Base-by-base conservation (phyloP, 2,888 invertebrate genomes). In the Acheta domesticus region DNA sequence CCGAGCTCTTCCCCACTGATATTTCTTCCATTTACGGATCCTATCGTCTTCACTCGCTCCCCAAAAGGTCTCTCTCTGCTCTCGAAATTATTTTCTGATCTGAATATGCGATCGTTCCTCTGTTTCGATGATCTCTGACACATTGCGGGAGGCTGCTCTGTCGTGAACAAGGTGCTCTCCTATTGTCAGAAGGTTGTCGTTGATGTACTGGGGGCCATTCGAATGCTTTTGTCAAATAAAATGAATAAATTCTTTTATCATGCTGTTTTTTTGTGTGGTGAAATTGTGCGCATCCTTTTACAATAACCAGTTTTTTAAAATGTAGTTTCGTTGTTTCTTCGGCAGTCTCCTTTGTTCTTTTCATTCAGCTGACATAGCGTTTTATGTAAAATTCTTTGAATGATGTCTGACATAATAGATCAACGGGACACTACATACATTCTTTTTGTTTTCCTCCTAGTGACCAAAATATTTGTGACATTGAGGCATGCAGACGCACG, bases 211-310 rank as follows among this genome's bases (percentile, higher is more conserved):
- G 62, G 16, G 14, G 16, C 62, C 16, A 62, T 62, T 62, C 4
- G n/a, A 11, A 62, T 14, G n/a, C 62, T 19, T 14, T n/a, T 62
- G 62, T 62, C 62, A 62, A 62, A 62, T 62, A 62, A 19, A 62
- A 62, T 62, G 62, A 62, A 62, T 62, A 62, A 19, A 62, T 62
- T 62, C 62, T 62, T 62, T n/a, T n/a, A 62, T 62, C 62, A n/a
- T 0, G 62, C 4, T 19, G n/a, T 62, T 62, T 62, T n/a, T 62
- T 36, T 36, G 36, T 12, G n/a, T 62, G 62, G 4, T 12, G 16
- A 62, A 62, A 62, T 62, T 62, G 11, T 14, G n/a, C 62, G 62
- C 14, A 62, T 62, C n/a, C 62, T 62, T n/a, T 62, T 62, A 14
- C 62, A 62, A 8, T 36, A 36, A 36, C 36, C 36, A 36, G 36